These are phyloP conservation scores for Pelochelys cantorii DNA, from an alignment of 2,797 vertebrate genomes.

Conservation along the genomic window DNA sequence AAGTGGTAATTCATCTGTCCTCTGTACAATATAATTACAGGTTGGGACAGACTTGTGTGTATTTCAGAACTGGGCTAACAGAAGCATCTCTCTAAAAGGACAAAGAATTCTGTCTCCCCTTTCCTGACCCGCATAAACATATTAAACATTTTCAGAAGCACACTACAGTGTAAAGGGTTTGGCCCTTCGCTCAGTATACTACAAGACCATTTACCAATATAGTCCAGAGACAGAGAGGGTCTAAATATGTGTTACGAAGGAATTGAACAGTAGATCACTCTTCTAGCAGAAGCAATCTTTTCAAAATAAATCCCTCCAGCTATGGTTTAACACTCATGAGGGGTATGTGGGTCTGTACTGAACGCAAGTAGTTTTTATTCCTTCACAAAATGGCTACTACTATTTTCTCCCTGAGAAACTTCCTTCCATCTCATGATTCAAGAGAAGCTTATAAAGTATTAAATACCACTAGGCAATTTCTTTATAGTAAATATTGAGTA, in stretches of 20 bases:
- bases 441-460: neutral
- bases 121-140: neutral
- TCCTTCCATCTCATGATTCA: neutral
- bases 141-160: neutral
- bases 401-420: neutral
- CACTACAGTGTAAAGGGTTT: neutral
- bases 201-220: neutral
- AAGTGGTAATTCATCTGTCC: neutral
- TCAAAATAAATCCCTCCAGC: neutral
- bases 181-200: neutral
- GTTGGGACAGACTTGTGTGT: neutral
- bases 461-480: neutral
- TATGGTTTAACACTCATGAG: neutral
- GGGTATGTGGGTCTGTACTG: neutral
- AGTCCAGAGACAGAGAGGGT: neutral
- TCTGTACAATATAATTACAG: neutral
- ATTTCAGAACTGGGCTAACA: neutral
- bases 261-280: neutral
- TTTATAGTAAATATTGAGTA: neutral
- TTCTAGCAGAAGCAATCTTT: neutral
- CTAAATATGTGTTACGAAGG: neutral
- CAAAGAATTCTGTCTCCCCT: neutral
- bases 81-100: neutral
- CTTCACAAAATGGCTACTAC: neutral
- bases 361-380: neutral